Evolutionary conservation across 2,888 invertebrate genomes (phyloP).

Genomic region (Ellobium chinense): DNA sequence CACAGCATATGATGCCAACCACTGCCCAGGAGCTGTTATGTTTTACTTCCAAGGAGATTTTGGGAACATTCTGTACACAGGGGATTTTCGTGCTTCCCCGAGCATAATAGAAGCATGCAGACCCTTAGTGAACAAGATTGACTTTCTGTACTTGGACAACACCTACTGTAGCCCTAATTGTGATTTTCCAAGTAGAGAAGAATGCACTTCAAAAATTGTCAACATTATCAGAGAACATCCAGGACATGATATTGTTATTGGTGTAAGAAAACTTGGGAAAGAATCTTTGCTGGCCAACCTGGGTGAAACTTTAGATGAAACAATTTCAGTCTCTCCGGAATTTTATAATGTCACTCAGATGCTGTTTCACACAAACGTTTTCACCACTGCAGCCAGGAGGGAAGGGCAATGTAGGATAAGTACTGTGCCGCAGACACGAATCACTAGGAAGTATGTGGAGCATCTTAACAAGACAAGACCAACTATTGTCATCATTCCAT

Average conservation of each 20-base stretch:
- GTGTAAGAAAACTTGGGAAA: slow-evolving; percentile 77
- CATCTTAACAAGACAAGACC: slow-evolving; percentile 60
- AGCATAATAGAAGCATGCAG: slow-evolving; percentile 20
- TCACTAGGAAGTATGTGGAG: slow-evolving; percentile 60
- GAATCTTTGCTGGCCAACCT: slow-evolving; percentile 76
- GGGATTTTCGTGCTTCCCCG: slow-evolving; percentile 76
- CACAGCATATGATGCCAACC: slow-evolving; percentile 79
- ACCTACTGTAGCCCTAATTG: slow-evolving; percentile 78
- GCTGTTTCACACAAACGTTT: slow-evolving; percentile 62
- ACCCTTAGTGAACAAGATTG: slow-evolving; percentile 50
- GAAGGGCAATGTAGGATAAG: slow-evolving; percentile 56
- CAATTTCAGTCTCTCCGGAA: slow-evolving; percentile 71
- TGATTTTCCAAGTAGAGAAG: slow-evolving; percentile 72
- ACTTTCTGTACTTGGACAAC: slow-evolving; percentile 79
- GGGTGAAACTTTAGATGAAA: slow-evolving; percentile 69
- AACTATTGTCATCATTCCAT: slow-evolving; percentile 75
- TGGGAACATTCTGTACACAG: slow-evolving; percentile 79
- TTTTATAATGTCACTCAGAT: slow-evolving; percentile 60
- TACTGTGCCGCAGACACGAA: slow-evolving; percentile 64
- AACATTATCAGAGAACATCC: slow-evolving; percentile 71
- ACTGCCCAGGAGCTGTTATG: slow-evolving; percentile 80
- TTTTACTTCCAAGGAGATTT: slow-evolving; percentile 79
- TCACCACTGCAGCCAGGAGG: slow-evolving; percentile 27
- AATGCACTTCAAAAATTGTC: slow-evolving; percentile 68
- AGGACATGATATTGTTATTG: slow-evolving; percentile 71